Evolutionary conservation across 2,888 invertebrate species (phyloP).

Genomic region (Mellilla xanthometata): DNA sequence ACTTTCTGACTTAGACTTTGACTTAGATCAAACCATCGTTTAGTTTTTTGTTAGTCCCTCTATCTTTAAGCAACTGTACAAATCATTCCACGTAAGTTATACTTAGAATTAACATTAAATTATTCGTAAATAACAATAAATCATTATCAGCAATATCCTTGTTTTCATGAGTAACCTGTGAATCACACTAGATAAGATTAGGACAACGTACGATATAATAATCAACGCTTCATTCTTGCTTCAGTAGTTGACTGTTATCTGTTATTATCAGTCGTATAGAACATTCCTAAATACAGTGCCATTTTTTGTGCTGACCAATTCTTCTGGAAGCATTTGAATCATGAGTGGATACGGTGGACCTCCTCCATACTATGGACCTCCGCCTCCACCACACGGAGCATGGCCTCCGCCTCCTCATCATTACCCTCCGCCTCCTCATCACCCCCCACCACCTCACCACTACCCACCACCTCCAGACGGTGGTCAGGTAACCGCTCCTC

Average conservation of each 20-base stretch:
- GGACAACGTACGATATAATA: conserved; percentile 31
- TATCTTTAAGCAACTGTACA: conserved; percentile 30
- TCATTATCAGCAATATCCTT: conserved; percentile 23
- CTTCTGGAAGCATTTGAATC: background rate
- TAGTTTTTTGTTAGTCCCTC: background rate
- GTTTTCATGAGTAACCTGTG: conserved; percentile 29
- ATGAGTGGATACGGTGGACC: conserved; percentile 61
- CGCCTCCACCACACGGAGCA: conserved; percentile 21
- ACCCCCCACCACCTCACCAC: conserved; percentile 26
- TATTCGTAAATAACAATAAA: conserved; percentile 33
- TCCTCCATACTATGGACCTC: conserved; percentile 33
- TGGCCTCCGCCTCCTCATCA: conserved; percentile 30
- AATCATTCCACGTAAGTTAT: conserved; percentile 26
- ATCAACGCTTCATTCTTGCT: conserved; percentile 7
- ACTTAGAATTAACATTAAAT: conserved; percentile 31
- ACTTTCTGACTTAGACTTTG: no score
- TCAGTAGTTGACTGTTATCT: conserved; percentile 16
- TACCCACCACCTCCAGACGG: conserved; percentile 32
- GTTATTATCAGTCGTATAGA: conserved; percentile 11
- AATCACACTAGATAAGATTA: conserved; percentile 42
- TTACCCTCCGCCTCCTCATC: conserved; percentile 21
- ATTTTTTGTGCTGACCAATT: conserved; percentile 1
- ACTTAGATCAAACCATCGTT: conserved; percentile 10
- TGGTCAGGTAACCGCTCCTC: conserved; percentile 27
- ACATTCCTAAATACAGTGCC: background rate